Conservation (phyloP, 2,797 vertebrate genomes). For the Lophotriccus pileatus region DNA sequence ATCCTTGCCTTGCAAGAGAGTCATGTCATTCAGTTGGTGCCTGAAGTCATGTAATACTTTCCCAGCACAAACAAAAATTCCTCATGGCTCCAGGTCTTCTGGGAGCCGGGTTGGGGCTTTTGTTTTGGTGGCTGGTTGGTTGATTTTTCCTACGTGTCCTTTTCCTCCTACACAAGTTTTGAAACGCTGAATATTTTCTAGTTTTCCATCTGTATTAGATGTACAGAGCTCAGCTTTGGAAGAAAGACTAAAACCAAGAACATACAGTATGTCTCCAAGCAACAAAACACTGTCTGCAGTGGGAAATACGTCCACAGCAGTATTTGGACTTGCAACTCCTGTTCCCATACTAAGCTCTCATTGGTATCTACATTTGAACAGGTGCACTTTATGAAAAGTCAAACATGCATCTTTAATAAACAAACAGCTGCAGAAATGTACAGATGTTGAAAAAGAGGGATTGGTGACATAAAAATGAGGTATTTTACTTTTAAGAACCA, state of each 20-base stretch:
- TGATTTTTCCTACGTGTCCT: neutral
- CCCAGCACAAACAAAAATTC: constrained; percentile 38
- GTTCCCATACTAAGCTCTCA: neutral
- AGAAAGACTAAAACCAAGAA: constrained; percentile 13
- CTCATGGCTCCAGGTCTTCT: constrained; percentile 14
- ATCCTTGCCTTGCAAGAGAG: neutral
- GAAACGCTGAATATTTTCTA: constrained; percentile 15
- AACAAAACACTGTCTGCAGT: neutral
- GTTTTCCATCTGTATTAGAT: constrained; percentile 13
- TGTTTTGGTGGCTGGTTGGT: constrained; percentile 7
- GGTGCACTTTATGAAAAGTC: neutral
- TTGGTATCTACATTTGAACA: neutral
- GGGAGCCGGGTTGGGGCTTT: neutral
- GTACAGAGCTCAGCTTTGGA: neutral
- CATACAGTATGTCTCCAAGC: neutral
- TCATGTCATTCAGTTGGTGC: neutral
- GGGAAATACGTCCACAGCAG: neutral
- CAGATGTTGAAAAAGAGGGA: neutral
- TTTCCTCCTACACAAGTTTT: constrained; percentile 47
- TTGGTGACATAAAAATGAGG: neutral
- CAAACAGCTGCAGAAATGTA: neutral
- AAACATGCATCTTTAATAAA: neutral
- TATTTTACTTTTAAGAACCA: neutral
- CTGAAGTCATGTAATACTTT: constrained; percentile 30
- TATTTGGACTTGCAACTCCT: neutral